phyloP scores from a whole-genome alignment of 2,888 invertebrate species.

The Bembecia ichneumoniformis region DNA sequence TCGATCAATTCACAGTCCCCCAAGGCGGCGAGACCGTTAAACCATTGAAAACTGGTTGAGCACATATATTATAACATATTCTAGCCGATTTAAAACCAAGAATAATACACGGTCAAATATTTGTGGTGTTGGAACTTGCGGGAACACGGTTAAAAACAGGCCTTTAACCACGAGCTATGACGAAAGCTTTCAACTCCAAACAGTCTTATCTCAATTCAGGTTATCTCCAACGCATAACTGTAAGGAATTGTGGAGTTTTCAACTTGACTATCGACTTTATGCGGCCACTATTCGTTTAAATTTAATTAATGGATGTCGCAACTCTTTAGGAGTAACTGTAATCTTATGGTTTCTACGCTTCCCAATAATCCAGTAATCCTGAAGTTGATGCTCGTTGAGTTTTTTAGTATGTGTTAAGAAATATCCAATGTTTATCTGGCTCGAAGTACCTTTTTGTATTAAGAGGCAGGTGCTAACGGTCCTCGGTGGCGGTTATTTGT shows the following conservation, averaged over 20 bases:
- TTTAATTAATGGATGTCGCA: conserved; percentile 9
- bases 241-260: conserved; percentile 37
- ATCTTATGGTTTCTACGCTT: not conserved
- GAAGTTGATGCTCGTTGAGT: not conserved
- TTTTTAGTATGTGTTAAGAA: not conserved
- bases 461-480: conserved; percentile 61
- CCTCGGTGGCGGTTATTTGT: conserved; percentile 54
- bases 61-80: not conserved
- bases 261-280: conserved; percentile 17
- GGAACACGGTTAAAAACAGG: conserved; percentile 1
- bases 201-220: conserved; percentile 48
- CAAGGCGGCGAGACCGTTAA: conserved; percentile 34
- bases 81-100: not conserved
- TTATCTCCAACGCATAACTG: conserved; percentile 54
- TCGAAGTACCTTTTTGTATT: not conserved
- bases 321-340: not conserved
- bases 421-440: not conserved
- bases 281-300: conserved; percentile 4
- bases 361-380: not conserved
- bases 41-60: conserved; percentile 45
- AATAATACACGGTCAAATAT: not conserved
- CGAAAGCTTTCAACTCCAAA: conserved; percentile 30
- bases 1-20: conserved; percentile 18
- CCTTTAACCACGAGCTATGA: conserved; percentile 7
- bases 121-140: conserved; percentile 18